Percentiles rank a stretch among this genome's conserved stretches.
Conservation (phyloP, 2,888 invertebrate genomes). For the Pristionchus fissidentatus region DNA sequence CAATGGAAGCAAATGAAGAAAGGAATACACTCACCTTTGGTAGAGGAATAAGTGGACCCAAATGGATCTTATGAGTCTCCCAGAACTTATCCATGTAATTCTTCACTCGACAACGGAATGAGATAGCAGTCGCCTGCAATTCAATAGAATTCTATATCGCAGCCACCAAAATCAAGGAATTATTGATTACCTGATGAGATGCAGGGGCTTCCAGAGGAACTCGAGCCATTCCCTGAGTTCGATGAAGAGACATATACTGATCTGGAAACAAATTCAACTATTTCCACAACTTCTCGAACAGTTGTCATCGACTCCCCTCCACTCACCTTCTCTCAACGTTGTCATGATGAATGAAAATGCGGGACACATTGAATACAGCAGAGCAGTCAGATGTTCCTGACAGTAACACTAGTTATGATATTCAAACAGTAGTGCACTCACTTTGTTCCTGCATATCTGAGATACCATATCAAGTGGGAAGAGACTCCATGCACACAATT, state of each 20-base stretch:
- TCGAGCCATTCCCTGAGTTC: conserved; percentile 36
- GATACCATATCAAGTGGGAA: conserved; percentile 32
- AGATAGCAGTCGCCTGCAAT: conserved; percentile 23
- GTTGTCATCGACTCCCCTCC: background rate
- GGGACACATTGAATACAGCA: conserved; percentile 12
- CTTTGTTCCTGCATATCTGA: conserved; percentile 35
- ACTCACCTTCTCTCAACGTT: conserved; percentile 20
- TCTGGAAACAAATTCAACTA: background rate
- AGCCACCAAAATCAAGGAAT: background rate
- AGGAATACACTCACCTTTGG: background rate
- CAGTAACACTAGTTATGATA: background rate
- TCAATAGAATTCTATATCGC: background rate
- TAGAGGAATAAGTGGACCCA: conserved; percentile 39
- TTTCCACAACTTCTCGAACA: background rate
- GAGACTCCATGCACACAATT: conserved; percentile 43
- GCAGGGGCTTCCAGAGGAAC: conserved; percentile 25
- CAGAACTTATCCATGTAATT: conserved; percentile 31
- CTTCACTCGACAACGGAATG: conserved; percentile 32
- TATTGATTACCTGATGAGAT: conserved; percentile 36
- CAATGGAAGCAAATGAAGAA: background rate
- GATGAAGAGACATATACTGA: conserved; percentile 35
- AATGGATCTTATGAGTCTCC: conserved; percentile 17
- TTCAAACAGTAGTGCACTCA: conserved; percentile 20
- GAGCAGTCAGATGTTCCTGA: conserved; percentile 26
- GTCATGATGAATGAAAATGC: background rate